phyloP scores from a whole-genome alignment of 1,140 invertebrate genomes.

The Centruroides vittatus region DNA sequence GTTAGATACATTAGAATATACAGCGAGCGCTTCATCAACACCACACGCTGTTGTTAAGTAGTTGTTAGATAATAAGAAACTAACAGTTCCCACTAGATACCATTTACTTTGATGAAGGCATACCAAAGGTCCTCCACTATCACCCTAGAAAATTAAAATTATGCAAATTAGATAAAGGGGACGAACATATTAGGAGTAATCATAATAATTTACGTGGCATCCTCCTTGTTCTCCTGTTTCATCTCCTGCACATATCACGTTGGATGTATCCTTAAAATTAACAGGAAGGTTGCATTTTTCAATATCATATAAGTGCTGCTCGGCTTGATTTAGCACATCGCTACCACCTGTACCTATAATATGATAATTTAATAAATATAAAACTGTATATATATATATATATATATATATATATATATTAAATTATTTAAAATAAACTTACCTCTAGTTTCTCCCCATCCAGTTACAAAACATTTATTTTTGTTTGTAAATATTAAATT shows the following conservation, averaged over 20 bases:
- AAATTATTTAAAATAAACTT: background rate
- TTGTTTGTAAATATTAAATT: background rate
- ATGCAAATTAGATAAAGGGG: background rate
- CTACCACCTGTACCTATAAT: conserved; percentile 1
- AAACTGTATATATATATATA: too few species aligned
- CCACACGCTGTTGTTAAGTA: too few species aligned
- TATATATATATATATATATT: background rate
- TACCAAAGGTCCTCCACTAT: conserved; percentile 80
- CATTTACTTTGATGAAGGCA: conserved; percentile 7
- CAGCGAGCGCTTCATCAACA: too few species aligned
- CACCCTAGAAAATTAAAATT: conserved; percentile 46
- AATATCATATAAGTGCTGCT: background rate
- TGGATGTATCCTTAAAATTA: background rate
- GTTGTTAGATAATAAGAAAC: background rate
- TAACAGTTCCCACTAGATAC: background rate
- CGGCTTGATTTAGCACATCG: conserved; percentile 6
- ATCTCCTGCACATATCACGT: conserved; percentile 10
- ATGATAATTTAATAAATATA: too few species aligned
- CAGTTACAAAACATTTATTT: conserved; percentile 7
- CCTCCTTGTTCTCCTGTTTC: background rate
- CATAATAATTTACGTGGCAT: conserved; percentile 3
- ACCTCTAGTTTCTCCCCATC: conserved; percentile 18
- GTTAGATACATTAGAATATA: too few species aligned
- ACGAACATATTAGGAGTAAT: too few species aligned
- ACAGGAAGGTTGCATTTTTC: background rate